Base-by-base conservation (phyloP, 1,140 invertebrate genomes). In the Callitettix versicolor region DNA sequence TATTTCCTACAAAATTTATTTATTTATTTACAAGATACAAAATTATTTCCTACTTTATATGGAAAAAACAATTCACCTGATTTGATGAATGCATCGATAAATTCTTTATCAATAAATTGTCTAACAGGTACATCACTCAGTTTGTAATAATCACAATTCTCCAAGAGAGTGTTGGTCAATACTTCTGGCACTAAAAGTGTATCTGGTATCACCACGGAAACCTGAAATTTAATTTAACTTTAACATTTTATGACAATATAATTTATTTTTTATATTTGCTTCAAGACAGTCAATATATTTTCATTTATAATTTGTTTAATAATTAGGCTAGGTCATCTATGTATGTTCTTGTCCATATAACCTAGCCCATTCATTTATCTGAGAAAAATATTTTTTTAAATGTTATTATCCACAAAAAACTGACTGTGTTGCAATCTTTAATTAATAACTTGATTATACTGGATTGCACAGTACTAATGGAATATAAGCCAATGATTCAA, bases 61-160 rank as follows among this genome's bases (percentile, higher is more conserved):
- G 9, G 26, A 4, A 30, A 30, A 30, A 30, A 47, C 60, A 48
- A 53, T 46, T 65, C 57, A 72, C 75, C 75, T 69, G 68, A 69
- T 53, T 71, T 73, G 3, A 77, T 63, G 63, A 77, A 78, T 50
- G 69, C 71, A 51, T 74, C 67, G 26, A 80, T 69, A 62, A 80
- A 79, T 53, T 74, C 67, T 56, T 69, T 67, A 26, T 71, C 67
- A 33, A 77, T 49, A 3, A 80, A 64, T 57, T 77, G 71, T 22
- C 57, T 65, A 9, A 70, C 56, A 26, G 60, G 62, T 11, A 80
- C 54, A 42, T 65, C 62, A 22, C 64, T 62, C 46, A 79, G 49
- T 64, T 70, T 72, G 65, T 80, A 80, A 65, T 79, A 79, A 59
- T 76, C 73, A 57, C 67, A 73, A 60, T 78, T 74, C 15, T 73